These are phyloP conservation scores for Lepus townsendii DNA, from an alignment of 2,797 vertebrate genomes.

Conservation along the genomic window DNA sequence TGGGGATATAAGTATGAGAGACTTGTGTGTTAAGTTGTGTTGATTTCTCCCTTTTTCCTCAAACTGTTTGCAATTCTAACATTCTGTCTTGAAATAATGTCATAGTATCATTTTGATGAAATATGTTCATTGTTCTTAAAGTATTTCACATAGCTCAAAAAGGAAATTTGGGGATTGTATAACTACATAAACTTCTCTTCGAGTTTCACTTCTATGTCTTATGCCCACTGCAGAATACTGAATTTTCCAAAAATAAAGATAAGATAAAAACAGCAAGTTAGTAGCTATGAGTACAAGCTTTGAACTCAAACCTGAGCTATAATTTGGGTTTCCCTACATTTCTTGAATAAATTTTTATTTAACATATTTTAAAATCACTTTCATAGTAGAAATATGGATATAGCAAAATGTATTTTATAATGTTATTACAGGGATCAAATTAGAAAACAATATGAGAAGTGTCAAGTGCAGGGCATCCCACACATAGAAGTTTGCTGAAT, in stretches of 20 bases:
- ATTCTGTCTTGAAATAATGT: background rate
- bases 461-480: background rate
- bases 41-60: background rate
- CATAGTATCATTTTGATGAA: background rate
- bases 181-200: background rate
- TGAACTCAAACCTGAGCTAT: background rate
- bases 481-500: background rate
- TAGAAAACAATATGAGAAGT: slow-evolving; percentile 1
- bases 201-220: background rate
- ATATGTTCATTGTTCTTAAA: slow-evolving; percentile 4
- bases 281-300: background rate
- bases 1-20: background rate
- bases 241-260: background rate
- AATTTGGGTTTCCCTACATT: background rate
- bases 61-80: background rate
- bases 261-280: background rate
- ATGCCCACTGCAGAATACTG: background rate
- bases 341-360: background rate
- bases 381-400: background rate
- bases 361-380: background rate
- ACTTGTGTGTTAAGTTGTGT: background rate
- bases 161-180: background rate
- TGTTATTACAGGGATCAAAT: background rate
- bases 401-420: background rate
- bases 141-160: background rate